Conservation (phyloP, 2,113 vertebrate species). For the Nothoprocta perdicaria region DNA sequence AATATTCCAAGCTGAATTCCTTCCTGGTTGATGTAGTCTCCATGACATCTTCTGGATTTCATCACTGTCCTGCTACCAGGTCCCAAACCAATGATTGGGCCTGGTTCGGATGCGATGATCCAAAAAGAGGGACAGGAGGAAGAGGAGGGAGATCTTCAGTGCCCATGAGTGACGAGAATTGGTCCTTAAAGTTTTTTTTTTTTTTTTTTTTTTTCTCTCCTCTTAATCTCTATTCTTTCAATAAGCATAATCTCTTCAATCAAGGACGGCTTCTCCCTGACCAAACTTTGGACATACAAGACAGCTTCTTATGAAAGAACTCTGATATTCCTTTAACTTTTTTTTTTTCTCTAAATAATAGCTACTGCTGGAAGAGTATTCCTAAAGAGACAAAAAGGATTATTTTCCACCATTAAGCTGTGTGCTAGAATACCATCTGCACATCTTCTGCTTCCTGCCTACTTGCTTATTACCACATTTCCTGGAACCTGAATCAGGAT, state of each 20-base stretch:
- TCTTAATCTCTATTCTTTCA: background rate
- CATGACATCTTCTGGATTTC: background rate
- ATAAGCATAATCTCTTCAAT: background rate
- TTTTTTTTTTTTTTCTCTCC: background rate
- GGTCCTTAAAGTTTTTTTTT: background rate
- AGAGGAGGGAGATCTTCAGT: no score
- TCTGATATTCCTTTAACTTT: background rate
- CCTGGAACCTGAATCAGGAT: background rate
- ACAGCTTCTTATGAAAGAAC: background rate
- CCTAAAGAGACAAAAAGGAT: background rate
- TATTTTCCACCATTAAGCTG: background rate
- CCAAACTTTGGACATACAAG: background rate
- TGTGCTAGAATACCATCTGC: background rate
- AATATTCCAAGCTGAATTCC: background rate
- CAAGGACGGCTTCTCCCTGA: background rate
- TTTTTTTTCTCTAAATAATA: background rate
- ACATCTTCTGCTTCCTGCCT: background rate
- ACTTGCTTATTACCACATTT: background rate
- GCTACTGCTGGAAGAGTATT: background rate
- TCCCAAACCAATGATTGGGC: background rate
- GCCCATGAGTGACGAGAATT: background rate
- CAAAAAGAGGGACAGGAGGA: no score
- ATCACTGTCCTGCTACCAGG: no score
- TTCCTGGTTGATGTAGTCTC: fast-evolving
- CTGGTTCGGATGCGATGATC: background rate